Evolutionary conservation across 2,888 invertebrate species (phyloP), one percentile per base, ranked within the genome.

Genomic region (Noctua janthina): DNA sequence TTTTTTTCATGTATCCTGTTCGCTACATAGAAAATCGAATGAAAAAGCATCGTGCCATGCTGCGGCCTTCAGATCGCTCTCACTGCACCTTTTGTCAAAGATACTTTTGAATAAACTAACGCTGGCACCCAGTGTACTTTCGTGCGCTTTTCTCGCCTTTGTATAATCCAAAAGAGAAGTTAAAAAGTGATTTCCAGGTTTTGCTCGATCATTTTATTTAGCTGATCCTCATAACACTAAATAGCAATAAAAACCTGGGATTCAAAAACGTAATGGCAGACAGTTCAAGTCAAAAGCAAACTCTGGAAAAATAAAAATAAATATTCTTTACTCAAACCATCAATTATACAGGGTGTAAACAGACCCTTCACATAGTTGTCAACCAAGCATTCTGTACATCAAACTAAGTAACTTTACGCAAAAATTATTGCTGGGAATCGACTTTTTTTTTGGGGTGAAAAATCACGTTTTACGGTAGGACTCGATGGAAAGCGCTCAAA

Each of bases 71-170:
- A 56, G 49, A 66, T 66, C 64, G 54, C 23, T 49, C 39, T 54
- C 23, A 29, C 13, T 76, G 17, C 17, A 51, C 62, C 29, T 81
- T 64, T 81, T 81, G n/a, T 56, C 76, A 81, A 81, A 81, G 76
- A 76, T 17, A 76, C 11, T 76, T 69, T 81, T 54, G 56, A 76
- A 81, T 66, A 70, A 66, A 70, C 56, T 56, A 66, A 76, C 54
- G 23, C 49, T 78, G 54, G 39, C 56, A 51, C 7, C 35, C 4
- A 10, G n/a, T 29, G 2, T 39, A 29, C 67, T 56, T 15, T 68
- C 15, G 20, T 4, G 3, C 51, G 11, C 20, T 80, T 62, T 74
- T 68, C 29, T 74, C 29, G 10, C 51, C 17, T 68, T 68, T 68
- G 46, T 17, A 46, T 10, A 23, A 0, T 43, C 15, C n/a, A 15